Conservation (phyloP, 2,113 vertebrate genomes). For the Glareola pratincola region DNA sequence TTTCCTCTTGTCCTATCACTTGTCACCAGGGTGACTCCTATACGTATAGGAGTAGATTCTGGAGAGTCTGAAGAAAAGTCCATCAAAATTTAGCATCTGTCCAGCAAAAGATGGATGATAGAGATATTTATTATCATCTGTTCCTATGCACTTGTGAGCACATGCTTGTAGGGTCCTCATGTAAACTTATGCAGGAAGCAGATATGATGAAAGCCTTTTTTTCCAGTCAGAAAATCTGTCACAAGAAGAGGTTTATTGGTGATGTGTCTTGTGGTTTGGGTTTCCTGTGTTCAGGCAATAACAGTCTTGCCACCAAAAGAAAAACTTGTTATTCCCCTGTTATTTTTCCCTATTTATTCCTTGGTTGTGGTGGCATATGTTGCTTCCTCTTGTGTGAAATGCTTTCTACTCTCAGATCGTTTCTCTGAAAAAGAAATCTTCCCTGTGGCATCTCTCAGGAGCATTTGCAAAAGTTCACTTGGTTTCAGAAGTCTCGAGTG, state of each 20-base stretch:
- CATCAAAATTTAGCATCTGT: not conserved
- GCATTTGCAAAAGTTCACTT: slow-evolving; percentile 57
- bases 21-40: too few relatives aligned
- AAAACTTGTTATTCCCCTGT: slow-evolving; percentile 45
- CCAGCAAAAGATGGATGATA: not conserved
- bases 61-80: not conserved
- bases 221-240: not conserved
- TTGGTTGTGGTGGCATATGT: slow-evolving; percentile 45
- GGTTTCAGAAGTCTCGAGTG: slow-evolving; percentile 43
- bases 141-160: not conserved
- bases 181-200: not conserved
- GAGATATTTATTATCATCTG: not conserved
- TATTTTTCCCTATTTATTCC: slow-evolving; percentile 55
- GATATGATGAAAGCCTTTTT: not conserved
- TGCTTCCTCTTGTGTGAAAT: slow-evolving; percentile 63
- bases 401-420: slow-evolving; percentile 49
- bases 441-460: slow-evolving; percentile 61
- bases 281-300: slow-evolving; percentile 7
- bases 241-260: not conserved
- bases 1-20: too few relatives aligned
- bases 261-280: not conserved
- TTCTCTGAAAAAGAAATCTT: slow-evolving; percentile 55
- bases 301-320: not conserved
- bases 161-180: not conserved
- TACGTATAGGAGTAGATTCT: not conserved